A percentile compares a stretch with the other conserved stretches of the same genome.
Evolutionary conservation across 2,113 vertebrate species (phyloP).

Genomic region (Salvelinus fontinalis): DNA sequence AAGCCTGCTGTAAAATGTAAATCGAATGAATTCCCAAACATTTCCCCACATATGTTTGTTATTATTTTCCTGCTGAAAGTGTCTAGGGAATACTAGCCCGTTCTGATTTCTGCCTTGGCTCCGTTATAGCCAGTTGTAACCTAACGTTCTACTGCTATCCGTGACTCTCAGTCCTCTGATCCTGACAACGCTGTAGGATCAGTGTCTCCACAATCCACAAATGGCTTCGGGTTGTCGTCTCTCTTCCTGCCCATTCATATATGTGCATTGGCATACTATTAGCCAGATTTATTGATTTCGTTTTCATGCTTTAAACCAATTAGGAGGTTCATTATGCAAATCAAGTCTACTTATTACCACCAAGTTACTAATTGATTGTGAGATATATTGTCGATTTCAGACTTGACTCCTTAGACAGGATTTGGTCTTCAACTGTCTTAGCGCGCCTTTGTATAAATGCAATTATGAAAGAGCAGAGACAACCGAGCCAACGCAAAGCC

Average conservation of each 20-base stretch:
- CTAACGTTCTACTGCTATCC: background rate
- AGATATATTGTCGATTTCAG: conserved; percentile 54
- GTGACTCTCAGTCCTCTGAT: conserved; percentile 21
- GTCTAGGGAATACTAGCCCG: conserved; percentile 39
- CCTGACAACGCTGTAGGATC: conserved; percentile 35
- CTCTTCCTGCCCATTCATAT: conserved; percentile 26
- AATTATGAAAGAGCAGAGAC: conserved; percentile 31
- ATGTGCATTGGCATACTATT: conserved; percentile 45
- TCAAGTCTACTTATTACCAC: conserved; percentile 63
- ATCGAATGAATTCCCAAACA: conserved; percentile 59
- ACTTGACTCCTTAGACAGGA: conserved; percentile 38
- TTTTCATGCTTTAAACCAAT: conserved; percentile 59
- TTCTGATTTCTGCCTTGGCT: conserved; percentile 27
- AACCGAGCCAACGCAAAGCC: conserved; percentile 3
- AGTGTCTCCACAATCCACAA: conserved; percentile 29
- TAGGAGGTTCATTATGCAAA: conserved; percentile 72
- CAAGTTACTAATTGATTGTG: conserved; percentile 68
- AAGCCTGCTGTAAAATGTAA: conserved; percentile 60
- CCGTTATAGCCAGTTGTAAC: conserved; percentile 25
- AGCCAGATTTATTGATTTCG: conserved; percentile 65
- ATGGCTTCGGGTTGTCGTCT: conserved; percentile 25
- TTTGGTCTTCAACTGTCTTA: conserved; percentile 30
- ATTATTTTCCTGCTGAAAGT: conserved; percentile 42
- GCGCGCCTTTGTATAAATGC: conserved; percentile 19
- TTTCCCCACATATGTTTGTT: conserved; percentile 31